Base-by-base conservation (phyloP, 2,888 invertebrate species). In the Phortica okadai region DNA sequence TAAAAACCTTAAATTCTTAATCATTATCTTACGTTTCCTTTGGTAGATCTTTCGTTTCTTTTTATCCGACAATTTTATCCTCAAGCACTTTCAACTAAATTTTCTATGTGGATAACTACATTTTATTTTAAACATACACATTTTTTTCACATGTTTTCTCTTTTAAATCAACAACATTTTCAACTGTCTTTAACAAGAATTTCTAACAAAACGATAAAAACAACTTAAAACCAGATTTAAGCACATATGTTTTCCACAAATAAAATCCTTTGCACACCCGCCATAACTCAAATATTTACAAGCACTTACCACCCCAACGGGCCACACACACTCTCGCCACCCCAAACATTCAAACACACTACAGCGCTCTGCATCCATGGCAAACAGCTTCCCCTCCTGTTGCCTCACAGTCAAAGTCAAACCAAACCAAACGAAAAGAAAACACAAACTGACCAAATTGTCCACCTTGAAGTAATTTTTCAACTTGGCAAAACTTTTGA, bases 391-490 rank as follows among this genome's bases (percentile, higher is more conserved):
- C 10, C 54, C 64, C 16, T 33, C 33, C 33, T 33, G 33, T 5
- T 33, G 33, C 33, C 33, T 2, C 33, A 33, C 33, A 33, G 62
- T 62, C 54, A 33, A 56, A 72, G 54, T 44, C 25, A 42, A 66
- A 66, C 4, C 42, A 41, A 4, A 1, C 3, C 14, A 10, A 41
- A 66, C 66, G 50, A 50, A 50, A 50, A 50, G 76, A 33, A 70
- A 50, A 78, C 80, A 79, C 79, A 74, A 78, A 76, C 84, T 83
- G 85, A 80, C 78, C 88, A 83, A 88, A 62, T 87, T 84, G 82
- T 88, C 88, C 87, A 83, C 87, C 88, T 88, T 86, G 87, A 88
- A 88, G 88, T 84, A 85, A 88, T 86, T 86, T 88, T 84, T 85
- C 85, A 85, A 82, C 78, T 85, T 74, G 85, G 76, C 76, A 72